Evolutionary conservation across 2,113 vertebrate genomes (phyloP).

Genomic region (Cryptotis parvus): DNA sequence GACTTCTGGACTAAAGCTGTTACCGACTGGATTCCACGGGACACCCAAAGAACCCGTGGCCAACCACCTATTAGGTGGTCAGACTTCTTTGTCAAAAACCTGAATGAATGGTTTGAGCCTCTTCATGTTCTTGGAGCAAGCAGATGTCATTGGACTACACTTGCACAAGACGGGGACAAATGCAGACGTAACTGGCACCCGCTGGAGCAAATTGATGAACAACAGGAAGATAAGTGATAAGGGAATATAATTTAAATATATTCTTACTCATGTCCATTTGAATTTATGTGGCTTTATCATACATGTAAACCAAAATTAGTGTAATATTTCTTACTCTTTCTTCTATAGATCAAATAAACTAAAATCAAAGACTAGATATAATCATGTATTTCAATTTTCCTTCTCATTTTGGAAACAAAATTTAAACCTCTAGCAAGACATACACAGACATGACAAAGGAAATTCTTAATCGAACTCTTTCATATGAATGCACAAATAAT

Average conservation of each 20-base stretch:
- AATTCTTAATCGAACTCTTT: conserved; percentile 38
- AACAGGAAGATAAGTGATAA: too few relatives aligned
- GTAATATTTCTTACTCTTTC: conserved; percentile 13
- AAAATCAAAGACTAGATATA: conserved; percentile 26
- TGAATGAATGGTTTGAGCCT: too few relatives aligned
- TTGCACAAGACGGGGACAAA: too few relatives aligned
- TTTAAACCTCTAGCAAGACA: not conserved
- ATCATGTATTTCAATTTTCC: conserved; percentile 27
- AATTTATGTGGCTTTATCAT: conserved; percentile 37
- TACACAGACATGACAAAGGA: not conserved
- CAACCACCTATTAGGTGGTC: too few relatives aligned
- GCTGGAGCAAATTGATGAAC: too few relatives aligned
- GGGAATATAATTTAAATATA: not conserved
- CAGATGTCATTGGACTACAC: too few relatives aligned
- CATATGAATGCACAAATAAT: conserved; percentile 1
- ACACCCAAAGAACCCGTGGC: too few relatives aligned
- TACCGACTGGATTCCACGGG: too few relatives aligned
- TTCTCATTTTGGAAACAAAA: conserved; percentile 54
- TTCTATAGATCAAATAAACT: conserved; percentile 8
- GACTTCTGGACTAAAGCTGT: too few relatives aligned
- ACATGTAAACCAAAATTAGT: not conserved
- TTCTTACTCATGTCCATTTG: not conserved
- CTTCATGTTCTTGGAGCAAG: too few relatives aligned
- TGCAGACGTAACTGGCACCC: too few relatives aligned
- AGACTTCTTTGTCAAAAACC: too few relatives aligned